These are phyloP conservation scores for Typhlomys cinereus DNA, from an alignment of 2,113 vertebrate genomes.

Conservation along the genomic window DNA sequence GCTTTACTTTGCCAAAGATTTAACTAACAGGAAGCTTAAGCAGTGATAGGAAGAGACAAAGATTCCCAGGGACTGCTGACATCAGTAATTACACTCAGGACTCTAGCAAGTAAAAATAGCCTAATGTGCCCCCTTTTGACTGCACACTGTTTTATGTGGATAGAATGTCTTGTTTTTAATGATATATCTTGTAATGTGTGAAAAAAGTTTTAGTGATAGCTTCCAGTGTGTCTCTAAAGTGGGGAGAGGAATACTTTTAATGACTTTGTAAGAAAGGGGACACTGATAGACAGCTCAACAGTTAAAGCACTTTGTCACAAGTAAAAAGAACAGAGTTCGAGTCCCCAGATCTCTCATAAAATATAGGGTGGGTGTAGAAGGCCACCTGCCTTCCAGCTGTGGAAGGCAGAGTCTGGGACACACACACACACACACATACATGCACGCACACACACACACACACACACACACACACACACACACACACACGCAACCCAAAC, in stretches of 20 bases:
- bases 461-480: no score
- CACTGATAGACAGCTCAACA: background rate
- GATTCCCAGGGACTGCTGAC: conserved; percentile 38
- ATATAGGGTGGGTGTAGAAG: background rate
- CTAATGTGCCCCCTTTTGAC: conserved; percentile 44
- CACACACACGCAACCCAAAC: no score
- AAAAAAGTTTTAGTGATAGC: conserved; percentile 49
- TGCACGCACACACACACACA: background rate
- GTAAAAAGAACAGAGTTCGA: background rate
- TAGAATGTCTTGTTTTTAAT: conserved; percentile 59
- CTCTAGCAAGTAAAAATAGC: conserved; percentile 64
- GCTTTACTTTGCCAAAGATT: background rate
- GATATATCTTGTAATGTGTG: conserved; percentile 41
- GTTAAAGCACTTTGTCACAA: background rate
- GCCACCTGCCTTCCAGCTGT: background rate
- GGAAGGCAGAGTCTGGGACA: background rate
- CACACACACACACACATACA: background rate
- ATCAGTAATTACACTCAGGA: conserved; percentile 57
- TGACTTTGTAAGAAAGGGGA: background rate
- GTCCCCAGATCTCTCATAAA: background rate
- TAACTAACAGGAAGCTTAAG: background rate
- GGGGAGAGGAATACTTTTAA: conserved; percentile 23
- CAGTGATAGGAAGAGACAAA: conserved; percentile 29
- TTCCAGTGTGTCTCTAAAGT: conserved; percentile 37
- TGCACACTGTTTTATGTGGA: background rate